Evolutionary conservation across 2,113 vertebrate species (phyloP).

Genomic region (Carassius carassius): DNA sequence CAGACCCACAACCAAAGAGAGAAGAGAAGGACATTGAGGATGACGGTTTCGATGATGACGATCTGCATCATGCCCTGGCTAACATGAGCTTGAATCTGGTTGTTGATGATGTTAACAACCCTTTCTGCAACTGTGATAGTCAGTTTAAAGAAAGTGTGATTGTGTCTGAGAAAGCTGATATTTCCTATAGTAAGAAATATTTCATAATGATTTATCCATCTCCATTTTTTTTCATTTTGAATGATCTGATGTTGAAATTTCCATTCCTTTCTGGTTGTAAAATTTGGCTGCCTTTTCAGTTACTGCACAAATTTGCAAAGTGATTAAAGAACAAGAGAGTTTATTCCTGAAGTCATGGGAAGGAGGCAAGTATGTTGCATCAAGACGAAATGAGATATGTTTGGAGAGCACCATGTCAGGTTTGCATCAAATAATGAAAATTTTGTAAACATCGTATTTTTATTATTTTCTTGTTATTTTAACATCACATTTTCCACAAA

Average conservation of each 20-base stretch:
- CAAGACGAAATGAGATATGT: neutral
- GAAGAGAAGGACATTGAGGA: neutral
- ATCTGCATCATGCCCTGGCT: conserved; percentile 66
- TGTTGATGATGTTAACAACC: neutral
- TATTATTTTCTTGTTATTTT: neutral
- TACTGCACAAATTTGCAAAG: neutral
- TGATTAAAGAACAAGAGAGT: neutral
- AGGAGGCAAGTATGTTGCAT: neutral
- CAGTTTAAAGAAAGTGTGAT: conserved; percentile 62
- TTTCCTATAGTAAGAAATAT: conserved; percentile 61
- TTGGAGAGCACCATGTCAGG: conserved; percentile 13
- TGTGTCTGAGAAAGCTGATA: conserved; percentile 54
- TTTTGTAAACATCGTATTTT: neutral
- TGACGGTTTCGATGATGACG: neutral
- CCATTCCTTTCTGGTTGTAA: neutral
- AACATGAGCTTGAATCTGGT: conserved; percentile 67
- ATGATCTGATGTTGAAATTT: neutral
- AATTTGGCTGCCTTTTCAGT: neutral
- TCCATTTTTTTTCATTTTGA: neutral
- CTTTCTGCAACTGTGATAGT: conserved; percentile 57
- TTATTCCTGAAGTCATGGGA: neutral
- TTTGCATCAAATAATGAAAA: neutral
- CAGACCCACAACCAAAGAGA: neutral
- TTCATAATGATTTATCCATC: no score
- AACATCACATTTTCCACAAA: no score